These are phyloP conservation scores for Platyrinchus mystaceus DNA, from an alignment of 2,797 vertebrate species.

Conservation along the genomic window DNA sequence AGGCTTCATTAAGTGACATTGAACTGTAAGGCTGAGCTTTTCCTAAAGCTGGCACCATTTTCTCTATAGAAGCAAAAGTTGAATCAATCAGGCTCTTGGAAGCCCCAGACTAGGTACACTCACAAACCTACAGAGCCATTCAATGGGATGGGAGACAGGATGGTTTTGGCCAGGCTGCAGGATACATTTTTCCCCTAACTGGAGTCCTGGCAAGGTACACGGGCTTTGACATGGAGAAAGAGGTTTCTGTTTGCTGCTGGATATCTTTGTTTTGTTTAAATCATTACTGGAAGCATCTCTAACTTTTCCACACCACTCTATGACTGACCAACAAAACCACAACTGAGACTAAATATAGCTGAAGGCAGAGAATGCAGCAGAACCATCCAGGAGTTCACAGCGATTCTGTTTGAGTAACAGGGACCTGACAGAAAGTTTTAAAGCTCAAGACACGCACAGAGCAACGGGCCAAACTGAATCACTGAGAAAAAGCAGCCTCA, in stretches of 20 bases:
- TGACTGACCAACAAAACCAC: background rate
- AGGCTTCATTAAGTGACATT: background rate
- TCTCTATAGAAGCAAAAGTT: background rate
- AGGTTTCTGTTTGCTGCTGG: background rate
- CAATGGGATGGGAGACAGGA: background rate
- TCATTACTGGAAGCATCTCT: constrained; percentile 30
- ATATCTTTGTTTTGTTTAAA: constrained; percentile 16
- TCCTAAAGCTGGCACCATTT: background rate
- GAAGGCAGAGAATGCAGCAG: background rate
- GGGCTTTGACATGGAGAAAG: background rate
- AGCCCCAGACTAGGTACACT: background rate
- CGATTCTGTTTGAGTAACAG: constrained; percentile 14
- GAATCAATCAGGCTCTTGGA: background rate
- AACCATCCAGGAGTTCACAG: constrained; percentile 39
- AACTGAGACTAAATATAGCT: constrained; percentile 39
- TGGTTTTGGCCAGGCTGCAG: background rate
- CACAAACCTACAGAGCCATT: background rate
- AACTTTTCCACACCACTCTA: background rate
- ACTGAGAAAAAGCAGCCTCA: constrained; percentile 40
- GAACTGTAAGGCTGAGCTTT: background rate
- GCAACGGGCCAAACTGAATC: constrained; percentile 51
- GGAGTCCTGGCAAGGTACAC: background rate
- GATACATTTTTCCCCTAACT: background rate
- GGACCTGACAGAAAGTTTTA: constrained; percentile 66
- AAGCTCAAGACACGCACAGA: constrained; percentile 44